Evolutionary conservation across 2,797 vertebrate genomes (phyloP), one percentile per base, ranked within the genome.

Genomic region (Babyrousa celebensis): DNA sequence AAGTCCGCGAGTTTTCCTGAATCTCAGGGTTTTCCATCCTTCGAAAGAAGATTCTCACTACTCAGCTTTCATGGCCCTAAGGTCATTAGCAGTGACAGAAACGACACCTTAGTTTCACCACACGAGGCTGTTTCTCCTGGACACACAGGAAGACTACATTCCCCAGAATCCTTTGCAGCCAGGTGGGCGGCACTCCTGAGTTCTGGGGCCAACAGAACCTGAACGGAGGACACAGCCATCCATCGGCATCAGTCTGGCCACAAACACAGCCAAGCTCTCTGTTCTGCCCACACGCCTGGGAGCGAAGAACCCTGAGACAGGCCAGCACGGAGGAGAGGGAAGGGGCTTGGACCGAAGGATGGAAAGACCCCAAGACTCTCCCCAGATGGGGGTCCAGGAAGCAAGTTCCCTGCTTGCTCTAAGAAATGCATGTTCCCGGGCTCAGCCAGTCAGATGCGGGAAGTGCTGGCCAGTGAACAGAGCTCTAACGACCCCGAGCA

Each of bases 201-300:
- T 23, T 27, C 32, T 25, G 82, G 15, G 36, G 36, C 14, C 32
- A 27, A 11, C 4, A 15, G 40, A 21, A n/a, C 8, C 15, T 1
- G 15, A 29, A 3, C 23, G 32, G 14, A 9, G 9, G 48, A 2
- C 27, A n/a, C 0, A 16, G 36, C 36, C 29, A 8, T 12, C 36
- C 29, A 8, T 12, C 0, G 1, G 3, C 17, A 62, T 10, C 6
- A 10, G 62, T 36, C 60, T 48, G 23, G 27, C 62, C 4, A 36
- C 1, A n/a, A 17, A 11, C 17, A 25, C 0, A 6, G 18, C 16
- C 12, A 0, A 1, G 2, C 17, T 1, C 15, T 36, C 12, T 7
- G n/a, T 15, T 52, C 68, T 17, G 29, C 43, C 17, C 56, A 54
- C 6, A 58, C 21, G 21, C 25, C 27, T 75, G n/a, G 58, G 63